A percentile compares a stretch with the other conserved stretches of the same genome.
Evolutionary conservation across 2,797 vertebrate genomes (phyloP).

Genomic region (Propithecus deckenii): DNA sequence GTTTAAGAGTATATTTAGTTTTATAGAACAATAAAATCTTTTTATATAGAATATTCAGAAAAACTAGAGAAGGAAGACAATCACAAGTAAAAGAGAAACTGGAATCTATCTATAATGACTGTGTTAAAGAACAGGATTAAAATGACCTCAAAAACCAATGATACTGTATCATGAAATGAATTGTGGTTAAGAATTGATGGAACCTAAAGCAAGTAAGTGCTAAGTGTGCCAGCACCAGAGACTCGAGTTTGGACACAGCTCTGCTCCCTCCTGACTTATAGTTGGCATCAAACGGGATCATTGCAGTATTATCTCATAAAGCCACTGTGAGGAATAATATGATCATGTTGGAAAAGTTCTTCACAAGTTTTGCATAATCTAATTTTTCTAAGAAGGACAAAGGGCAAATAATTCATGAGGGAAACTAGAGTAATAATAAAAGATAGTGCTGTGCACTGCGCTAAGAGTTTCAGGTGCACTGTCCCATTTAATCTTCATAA

Average conservation of each 20-base stretch:
- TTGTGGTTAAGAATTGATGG: neutral
- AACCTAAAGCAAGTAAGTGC: neutral
- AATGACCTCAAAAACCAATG: neutral
- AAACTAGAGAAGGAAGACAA: neutral
- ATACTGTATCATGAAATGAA: neutral
- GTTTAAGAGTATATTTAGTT: neutral
- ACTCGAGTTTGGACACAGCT: neutral
- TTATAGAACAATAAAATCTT: conserved; percentile 18
- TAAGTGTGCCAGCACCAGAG: neutral
- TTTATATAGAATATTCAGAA: conserved; percentile 16
- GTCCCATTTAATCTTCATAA: neutral
- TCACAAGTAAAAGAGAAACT: neutral
- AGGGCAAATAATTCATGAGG: neutral
- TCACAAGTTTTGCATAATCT: neutral
- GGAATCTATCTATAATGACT: neutral
- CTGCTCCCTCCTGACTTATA: neutral
- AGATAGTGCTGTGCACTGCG: neutral
- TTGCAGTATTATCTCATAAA: neutral
- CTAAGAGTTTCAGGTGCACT: neutral
- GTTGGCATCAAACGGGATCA: neutral
- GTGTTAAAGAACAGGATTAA: neutral
- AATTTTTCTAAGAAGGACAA: neutral
- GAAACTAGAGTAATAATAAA: neutral
- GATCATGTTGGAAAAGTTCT: neutral
- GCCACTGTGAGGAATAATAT: neutral